phyloP scores from a whole-genome alignment of 2,797 vertebrate genomes.

The Calcarius lapponicus region DNA sequence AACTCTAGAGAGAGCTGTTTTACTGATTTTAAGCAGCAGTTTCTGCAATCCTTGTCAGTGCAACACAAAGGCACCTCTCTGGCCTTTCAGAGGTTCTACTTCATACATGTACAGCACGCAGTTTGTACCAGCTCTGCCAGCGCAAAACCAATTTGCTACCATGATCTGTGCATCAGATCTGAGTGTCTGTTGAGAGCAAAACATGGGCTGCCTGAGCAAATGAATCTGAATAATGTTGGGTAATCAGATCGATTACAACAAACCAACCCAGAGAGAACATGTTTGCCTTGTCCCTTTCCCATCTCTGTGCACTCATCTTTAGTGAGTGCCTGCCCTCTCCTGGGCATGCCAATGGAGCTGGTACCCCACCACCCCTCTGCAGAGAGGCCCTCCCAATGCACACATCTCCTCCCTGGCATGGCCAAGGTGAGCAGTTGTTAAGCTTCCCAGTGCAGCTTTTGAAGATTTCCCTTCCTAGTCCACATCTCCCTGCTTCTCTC shows the following conservation, averaged over 20 bases:
- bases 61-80: neutral
- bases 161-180: neutral
- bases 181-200: neutral
- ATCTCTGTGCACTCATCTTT: neutral
- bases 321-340: neutral
- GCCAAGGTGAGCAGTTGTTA: neutral
- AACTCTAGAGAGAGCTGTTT: neutral
- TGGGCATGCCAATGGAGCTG: neutral
- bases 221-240: neutral
- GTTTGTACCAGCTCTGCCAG: neutral
- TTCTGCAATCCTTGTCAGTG: neutral
- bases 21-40: neutral
- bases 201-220: neutral
- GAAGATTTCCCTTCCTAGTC: neutral
- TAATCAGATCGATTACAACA: neutral
- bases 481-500: neutral
- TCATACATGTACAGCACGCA: neutral
- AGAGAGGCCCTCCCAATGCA: neutral
- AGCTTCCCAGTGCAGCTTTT: neutral
- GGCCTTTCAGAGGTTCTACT: neutral
- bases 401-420: rapidly evolving
- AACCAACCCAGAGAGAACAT: neutral
- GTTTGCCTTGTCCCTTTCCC: neutral
- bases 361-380: neutral
- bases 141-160: neutral